A percentile compares a stretch with the other conserved stretches of the same genome.
phyloP scores from a whole-genome alignment of 2,113 vertebrate genomes.

The Lepus europaeus region DNA sequence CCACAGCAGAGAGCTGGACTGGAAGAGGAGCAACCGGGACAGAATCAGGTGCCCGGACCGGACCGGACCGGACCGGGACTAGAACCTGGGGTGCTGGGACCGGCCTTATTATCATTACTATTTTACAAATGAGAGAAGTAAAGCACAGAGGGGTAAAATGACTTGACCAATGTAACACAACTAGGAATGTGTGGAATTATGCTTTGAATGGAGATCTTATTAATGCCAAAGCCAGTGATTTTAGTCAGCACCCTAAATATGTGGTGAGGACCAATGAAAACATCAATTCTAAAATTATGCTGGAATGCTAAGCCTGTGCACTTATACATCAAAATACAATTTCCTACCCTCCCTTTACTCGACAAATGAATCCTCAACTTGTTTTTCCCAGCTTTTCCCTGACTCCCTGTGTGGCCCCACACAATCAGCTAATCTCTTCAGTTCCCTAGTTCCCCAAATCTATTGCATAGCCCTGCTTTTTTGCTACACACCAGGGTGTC shows the following conservation, averaged over 20 bases:
- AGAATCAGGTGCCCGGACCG: too few species aligned
- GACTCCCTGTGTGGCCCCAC: conserved; percentile 66
- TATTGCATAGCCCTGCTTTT: conserved; percentile 53
- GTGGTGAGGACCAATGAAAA: conserved; percentile 37
- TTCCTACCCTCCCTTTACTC: conserved; percentile 16
- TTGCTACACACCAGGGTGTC: conserved; percentile 48
- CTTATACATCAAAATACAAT: conserved; percentile 48
- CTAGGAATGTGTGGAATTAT: conserved; percentile 19
- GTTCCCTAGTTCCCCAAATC: conserved; percentile 37
- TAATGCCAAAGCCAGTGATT: conserved; percentile 44
- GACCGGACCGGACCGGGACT: too few species aligned
- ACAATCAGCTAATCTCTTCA: conserved; percentile 69
- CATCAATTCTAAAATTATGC: conserved; percentile 54
- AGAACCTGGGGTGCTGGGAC: too few species aligned
- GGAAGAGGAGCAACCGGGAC: too few species aligned
- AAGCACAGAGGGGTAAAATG: conserved; percentile 48
- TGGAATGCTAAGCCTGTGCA: conserved; percentile 30
- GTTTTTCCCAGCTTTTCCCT: conserved; percentile 52
- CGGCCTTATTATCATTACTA: not conserved
- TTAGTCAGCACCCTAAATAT: conserved; percentile 16
- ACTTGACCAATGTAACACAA: conserved; percentile 49
- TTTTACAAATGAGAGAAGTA: conserved; percentile 47
- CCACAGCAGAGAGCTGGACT: too few species aligned
- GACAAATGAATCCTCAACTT: conserved; percentile 41
- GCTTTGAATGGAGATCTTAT: conserved; percentile 2